Conservation (phyloP, 2,888 invertebrate genomes). For the Caenorhabditis sp. region DNA sequence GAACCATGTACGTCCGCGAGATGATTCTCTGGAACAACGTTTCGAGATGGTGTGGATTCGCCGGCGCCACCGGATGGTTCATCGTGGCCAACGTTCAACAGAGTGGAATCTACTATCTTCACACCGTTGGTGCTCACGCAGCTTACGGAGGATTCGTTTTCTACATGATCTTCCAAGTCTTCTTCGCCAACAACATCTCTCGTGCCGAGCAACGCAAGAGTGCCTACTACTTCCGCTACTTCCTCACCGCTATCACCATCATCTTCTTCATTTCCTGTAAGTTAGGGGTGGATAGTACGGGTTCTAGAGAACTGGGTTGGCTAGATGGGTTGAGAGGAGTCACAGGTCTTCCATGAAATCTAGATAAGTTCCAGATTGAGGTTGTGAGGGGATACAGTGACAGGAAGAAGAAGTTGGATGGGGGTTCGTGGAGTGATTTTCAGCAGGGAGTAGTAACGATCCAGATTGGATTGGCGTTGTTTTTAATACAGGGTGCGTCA, state of each 20-base stretch:
- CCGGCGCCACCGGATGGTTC: constrained; percentile 77
- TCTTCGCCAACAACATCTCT: constrained; percentile 38
- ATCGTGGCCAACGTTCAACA: constrained; percentile 78
- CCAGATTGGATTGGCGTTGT: no score
- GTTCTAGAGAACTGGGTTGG: no score
- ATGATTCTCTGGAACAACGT: constrained; percentile 57
- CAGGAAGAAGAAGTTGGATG: no score
- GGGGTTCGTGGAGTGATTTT: no score
- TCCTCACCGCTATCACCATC: not conserved
- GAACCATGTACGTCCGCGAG: not conserved
- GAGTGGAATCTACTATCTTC: constrained; percentile 68
- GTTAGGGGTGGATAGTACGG: not conserved
- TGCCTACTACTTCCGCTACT: not conserved
- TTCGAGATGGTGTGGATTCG: constrained; percentile 73
- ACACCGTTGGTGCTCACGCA: constrained; percentile 74
- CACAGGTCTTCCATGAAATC: no score
- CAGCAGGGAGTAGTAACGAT: no score
- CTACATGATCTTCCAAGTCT: constrained; percentile 73
- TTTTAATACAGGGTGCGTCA: no score
- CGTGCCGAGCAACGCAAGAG: constrained; percentile 74
- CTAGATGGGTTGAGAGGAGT: no score
- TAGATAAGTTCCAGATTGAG: no score
- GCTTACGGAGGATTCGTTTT: constrained; percentile 76
- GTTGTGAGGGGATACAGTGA: no score
- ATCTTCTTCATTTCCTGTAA: not conserved